Evolutionary conservation across 2,888 invertebrate genomes (phyloP).

Genomic region (Tyria jacobaeae): DNA sequence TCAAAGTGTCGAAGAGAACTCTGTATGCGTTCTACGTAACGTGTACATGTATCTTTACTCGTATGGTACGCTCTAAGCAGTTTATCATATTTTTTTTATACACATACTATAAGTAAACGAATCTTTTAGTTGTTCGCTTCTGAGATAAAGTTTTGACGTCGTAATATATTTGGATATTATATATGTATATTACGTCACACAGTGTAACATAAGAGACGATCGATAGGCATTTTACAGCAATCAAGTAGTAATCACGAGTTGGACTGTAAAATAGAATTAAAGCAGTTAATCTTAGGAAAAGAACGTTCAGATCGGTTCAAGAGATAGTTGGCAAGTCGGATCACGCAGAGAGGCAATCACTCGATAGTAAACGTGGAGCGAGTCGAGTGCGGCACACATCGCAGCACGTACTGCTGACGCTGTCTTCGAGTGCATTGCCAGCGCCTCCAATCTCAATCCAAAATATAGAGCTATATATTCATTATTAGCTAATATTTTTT

Average conservation of each 20-base stretch:
- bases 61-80: slow-evolving; percentile 43
- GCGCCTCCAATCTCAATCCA: slow-evolving; percentile 54
- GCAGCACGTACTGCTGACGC: slow-evolving; percentile 77
- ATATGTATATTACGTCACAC: background rate
- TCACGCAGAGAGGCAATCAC: slow-evolving; percentile 84
- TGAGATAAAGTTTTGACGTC: slow-evolving; percentile 31
- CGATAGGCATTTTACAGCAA: slow-evolving; percentile 23
- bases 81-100: slow-evolving; percentile 59
- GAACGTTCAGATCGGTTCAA: slow-evolving; percentile 69
- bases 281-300: slow-evolving; percentile 68
- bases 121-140: slow-evolving; percentile 35
- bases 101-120: slow-evolving; percentile 51
- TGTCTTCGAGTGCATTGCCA: slow-evolving; percentile 66
- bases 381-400: slow-evolving; percentile 69
- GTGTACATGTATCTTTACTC: slow-evolving; percentile 46
- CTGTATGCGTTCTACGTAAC: slow-evolving; percentile 57
- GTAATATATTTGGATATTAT: slow-evolving; percentile 31
- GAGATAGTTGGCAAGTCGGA: slow-evolving; percentile 78
- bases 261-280: slow-evolving; percentile 71
- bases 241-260: slow-evolving; percentile 47
- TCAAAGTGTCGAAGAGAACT: slow-evolving; percentile 80
- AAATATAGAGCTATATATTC: slow-evolving; percentile 56
- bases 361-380: slow-evolving; percentile 82
- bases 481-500: no score
- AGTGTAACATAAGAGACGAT: slow-evolving; percentile 10